These are phyloP conservation scores for Oreochromis aureus DNA, from an alignment of 2,113 vertebrate species.

Conservation along the genomic window DNA sequence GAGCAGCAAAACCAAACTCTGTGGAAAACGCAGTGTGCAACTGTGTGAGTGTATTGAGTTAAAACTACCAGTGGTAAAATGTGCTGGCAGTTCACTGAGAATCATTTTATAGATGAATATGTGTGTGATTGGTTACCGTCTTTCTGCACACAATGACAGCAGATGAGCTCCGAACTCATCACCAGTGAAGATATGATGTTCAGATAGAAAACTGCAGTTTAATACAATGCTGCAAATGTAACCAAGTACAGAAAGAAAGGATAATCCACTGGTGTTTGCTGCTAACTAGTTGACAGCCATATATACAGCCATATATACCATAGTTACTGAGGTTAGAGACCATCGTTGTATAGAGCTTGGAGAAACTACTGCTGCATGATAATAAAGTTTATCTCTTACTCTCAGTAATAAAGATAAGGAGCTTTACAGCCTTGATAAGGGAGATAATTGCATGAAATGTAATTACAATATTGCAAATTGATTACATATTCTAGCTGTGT, in stretches of 20 bases:
- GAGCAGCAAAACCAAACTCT: neutral
- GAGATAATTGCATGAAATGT: neutral
- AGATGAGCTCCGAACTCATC: neutral
- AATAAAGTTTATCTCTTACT: neutral
- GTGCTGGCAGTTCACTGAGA: neutral
- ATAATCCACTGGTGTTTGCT: neutral
- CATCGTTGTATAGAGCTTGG: fast-evolving
- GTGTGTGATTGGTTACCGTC: neutral
- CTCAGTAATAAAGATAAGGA: neutral
- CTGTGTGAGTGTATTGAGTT: neutral
- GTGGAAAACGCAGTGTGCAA: neutral
- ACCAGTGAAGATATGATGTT: neutral
- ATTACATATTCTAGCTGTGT: neutral
- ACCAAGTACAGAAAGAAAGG: neutral
- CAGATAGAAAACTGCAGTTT: neutral
- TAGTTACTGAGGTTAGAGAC: neutral
- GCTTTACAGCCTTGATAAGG: neutral
- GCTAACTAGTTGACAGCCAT: neutral
- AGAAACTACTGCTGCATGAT: neutral
- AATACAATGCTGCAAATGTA: neutral
- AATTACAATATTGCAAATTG: neutral
- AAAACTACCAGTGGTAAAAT: neutral
- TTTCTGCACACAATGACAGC: neutral
- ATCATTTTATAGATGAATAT: neutral
- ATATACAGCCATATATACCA: neutral